Conservation (phyloP, 1,140 invertebrate genomes). For the Bombus polaris region DNA sequence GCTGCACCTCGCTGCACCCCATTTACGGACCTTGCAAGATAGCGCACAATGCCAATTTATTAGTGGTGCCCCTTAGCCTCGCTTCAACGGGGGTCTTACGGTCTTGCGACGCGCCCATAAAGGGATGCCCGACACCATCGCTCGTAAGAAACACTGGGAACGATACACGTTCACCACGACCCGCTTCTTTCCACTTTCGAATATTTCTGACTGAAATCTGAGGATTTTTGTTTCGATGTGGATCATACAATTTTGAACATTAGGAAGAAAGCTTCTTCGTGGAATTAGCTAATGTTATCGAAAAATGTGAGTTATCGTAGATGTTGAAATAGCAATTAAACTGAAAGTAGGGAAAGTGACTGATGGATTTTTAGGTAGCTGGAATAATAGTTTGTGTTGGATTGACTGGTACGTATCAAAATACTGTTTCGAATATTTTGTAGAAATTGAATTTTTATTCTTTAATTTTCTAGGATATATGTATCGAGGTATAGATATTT, state of each 20-base stretch:
- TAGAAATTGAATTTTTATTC: too few species aligned
- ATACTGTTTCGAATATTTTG: too few species aligned
- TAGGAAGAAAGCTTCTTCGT: background rate
- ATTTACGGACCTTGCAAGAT: constrained; percentile 75
- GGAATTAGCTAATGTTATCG: background rate
- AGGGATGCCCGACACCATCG: constrained; percentile 69
- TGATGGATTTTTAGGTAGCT: background rate
- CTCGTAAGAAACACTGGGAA: constrained; percentile 75
- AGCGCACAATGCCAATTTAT: constrained; percentile 80
- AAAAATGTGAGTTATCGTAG: background rate
- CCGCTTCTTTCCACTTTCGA: constrained; percentile 17
- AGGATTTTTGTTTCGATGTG: background rate
- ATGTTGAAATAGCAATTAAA: too few species aligned
- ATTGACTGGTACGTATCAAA: too few species aligned
- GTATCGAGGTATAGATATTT: background rate
- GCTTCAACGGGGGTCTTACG: constrained; percentile 67
- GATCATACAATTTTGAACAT: background rate
- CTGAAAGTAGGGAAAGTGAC: background rate
- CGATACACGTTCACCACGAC: constrained; percentile 61
- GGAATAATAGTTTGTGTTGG: background rate
- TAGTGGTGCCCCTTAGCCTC: constrained; percentile 77
- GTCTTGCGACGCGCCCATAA: constrained; percentile 65
- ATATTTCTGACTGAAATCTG: background rate
- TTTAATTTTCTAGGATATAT: background rate
- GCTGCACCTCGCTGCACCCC: constrained; percentile 58